A percentile compares a stretch with the other conserved stretches of the same genome.
Conservation (phyloP, 2,797 vertebrate genomes). For the Pseudochirops cupreus region DNA sequence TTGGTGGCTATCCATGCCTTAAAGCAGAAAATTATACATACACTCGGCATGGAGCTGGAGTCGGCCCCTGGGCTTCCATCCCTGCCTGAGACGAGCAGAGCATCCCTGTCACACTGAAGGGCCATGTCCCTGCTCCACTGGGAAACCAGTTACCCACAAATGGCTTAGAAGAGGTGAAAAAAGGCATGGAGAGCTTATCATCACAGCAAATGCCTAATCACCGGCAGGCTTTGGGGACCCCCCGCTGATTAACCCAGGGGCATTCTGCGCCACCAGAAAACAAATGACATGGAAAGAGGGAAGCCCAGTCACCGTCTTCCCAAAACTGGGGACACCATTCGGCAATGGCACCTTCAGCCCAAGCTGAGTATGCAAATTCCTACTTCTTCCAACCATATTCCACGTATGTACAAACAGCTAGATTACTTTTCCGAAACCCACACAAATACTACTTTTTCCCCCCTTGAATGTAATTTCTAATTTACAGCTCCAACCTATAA, state of each 20-base stretch:
- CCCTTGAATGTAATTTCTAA: slow-evolving; percentile 79
- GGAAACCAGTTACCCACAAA: slow-evolving; percentile 20
- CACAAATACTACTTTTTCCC: slow-evolving; percentile 68
- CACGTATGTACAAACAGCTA: slow-evolving; percentile 53
- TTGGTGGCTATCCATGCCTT: not conserved
- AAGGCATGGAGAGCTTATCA: not conserved
- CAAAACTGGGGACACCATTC: slow-evolving; percentile 28
- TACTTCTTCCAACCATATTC: slow-evolving; percentile 58
- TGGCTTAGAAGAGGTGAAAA: not conserved
- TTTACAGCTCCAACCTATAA: slow-evolving; percentile 83
- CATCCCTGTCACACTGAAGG: not conserved
- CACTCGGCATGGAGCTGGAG: not conserved
- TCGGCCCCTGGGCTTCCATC: not conserved
- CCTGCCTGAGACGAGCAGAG: not conserved
- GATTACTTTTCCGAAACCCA: slow-evolving; percentile 67
- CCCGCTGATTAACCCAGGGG: not conserved
- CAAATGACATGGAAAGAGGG: slow-evolving; percentile 1
- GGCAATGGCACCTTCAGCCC: slow-evolving; percentile 34
- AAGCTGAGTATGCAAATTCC: slow-evolving; percentile 56
- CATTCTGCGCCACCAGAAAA: not conserved
- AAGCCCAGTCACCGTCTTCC: slow-evolving; percentile 24
- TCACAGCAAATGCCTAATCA: not conserved
- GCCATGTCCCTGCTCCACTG: not conserved
- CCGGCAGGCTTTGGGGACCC: not conserved
- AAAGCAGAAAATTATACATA: not conserved